These are phyloP conservation scores for Bombus sylvicola DNA, from an alignment of 1,140 invertebrate species.

Conservation along the genomic window DNA sequence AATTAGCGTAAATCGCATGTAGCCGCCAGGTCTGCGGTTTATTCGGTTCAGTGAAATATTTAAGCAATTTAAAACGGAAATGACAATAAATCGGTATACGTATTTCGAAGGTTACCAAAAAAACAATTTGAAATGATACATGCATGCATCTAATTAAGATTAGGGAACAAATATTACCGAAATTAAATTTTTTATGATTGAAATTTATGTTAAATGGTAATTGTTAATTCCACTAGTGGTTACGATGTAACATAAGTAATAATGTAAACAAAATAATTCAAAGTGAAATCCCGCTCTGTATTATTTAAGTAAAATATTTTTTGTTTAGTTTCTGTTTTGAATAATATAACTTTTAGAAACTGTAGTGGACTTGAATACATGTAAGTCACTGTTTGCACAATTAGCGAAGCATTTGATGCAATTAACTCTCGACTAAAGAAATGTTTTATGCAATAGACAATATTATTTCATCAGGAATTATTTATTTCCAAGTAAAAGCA, in stretches of 20 bases:
- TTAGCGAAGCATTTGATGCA: not conserved
- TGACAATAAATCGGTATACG: slow-evolving; percentile 25
- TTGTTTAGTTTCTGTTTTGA: not conserved
- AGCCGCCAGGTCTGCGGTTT: slow-evolving; percentile 33
- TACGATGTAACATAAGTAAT: not conserved
- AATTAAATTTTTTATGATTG: not conserved
- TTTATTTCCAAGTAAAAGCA: not conserved
- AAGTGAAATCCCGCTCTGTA: not conserved
- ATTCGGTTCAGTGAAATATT: slow-evolving; percentile 50
- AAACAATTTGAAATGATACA: not conserved
- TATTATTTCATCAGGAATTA: not conserved
- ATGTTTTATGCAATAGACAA: not conserved
- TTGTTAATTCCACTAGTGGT: not conserved
- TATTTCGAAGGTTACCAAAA: not conserved
- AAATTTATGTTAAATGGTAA: not conserved
- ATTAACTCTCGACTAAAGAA: not conserved
- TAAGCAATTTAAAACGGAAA: slow-evolving; percentile 45
- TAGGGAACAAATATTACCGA: not conserved
- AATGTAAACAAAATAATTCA: not conserved
- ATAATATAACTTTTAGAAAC: not conserved
- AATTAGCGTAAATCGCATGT: slow-evolving; percentile 61
- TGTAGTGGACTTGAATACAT: not conserved
- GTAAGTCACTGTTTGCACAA: not conserved
- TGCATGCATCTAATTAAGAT: not conserved
- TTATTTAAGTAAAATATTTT: not conserved